Conservation (phyloP, 2,797 vertebrate species). For the Ctenochaetus hawaiiensis region DNA sequence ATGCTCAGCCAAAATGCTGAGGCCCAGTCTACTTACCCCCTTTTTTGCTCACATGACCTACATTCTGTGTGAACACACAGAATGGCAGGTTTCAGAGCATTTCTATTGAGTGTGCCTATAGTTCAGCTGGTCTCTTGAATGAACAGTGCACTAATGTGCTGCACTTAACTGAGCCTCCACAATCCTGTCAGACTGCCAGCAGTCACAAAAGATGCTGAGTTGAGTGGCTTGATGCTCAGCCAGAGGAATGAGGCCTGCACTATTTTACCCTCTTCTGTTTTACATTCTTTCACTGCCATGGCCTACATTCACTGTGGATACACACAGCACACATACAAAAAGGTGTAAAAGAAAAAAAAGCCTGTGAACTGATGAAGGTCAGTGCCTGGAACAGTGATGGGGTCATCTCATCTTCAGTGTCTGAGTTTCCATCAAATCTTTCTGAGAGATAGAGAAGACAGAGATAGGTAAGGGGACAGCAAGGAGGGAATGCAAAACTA, state of each 20-base stretch:
- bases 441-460: not conserved
- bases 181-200: slow-evolving; percentile 49
- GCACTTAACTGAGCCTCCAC: slow-evolving; percentile 43
- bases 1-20: not conserved
- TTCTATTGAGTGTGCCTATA: slow-evolving; percentile 31
- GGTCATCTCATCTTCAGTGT: slow-evolving; percentile 24
- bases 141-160: slow-evolving; percentile 42
- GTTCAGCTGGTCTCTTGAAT: slow-evolving; percentile 34
- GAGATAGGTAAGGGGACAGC: not conserved
- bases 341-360: too few species aligned
- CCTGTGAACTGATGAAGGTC: slow-evolving; percentile 43
- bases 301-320: slow-evolving; percentile 46
- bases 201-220: slow-evolving; percentile 60
- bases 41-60: slow-evolving; percentile 46
- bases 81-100: slow-evolving; percentile 12
- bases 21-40: not conserved
- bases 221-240: slow-evolving; percentile 32
- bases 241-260: slow-evolving; percentile 38
- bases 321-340: not conserved
- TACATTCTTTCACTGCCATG: slow-evolving; percentile 55
- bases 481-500: not conserved
- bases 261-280: slow-evolving; percentile 42
- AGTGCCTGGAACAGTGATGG: not conserved
- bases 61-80: slow-evolving; percentile 24
- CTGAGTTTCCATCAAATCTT: slow-evolving; percentile 21